These are phyloP conservation scores for Oryzias javanicus DNA, from an alignment of 2,113 vertebrate genomes.

Conservation along the genomic window DNA sequence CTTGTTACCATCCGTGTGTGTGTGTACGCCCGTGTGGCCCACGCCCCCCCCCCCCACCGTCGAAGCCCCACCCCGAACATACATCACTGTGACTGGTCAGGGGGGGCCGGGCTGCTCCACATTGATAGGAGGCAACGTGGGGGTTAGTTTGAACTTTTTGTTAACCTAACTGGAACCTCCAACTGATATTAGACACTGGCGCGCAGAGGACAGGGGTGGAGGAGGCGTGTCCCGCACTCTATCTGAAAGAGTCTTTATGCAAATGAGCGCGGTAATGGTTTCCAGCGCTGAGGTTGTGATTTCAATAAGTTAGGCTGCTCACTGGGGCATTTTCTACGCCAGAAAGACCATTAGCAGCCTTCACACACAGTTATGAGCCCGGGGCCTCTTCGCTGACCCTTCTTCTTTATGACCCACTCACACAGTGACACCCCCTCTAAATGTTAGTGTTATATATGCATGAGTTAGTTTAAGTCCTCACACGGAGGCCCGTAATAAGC, in stretches of 20 bases:
- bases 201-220: conserved; percentile 14
- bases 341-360: conserved; percentile 81
- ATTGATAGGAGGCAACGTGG: conserved; percentile 80
- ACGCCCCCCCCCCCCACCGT: conserved; percentile 21
- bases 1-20: conserved; percentile 80
- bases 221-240: conserved; percentile 42
- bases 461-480: conserved; percentile 53
- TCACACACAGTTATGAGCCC: conserved; percentile 37
- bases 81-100: conserved; percentile 47
- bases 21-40: conserved; percentile 43
- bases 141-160: conserved; percentile 60
- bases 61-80: conserved; percentile 34
- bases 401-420: conserved; percentile 29
- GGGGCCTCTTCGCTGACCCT: conserved; percentile 59
- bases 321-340: conserved; percentile 80
- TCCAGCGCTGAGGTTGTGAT: conserved; percentile 77
- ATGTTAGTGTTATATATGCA: conserved; percentile 63
- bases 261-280: conserved; percentile 88
- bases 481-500: conserved; percentile 47
- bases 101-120: conserved; percentile 17
- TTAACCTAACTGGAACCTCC: conserved; percentile 61
- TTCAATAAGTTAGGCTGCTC: conserved; percentile 85
- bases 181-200: conserved; percentile 63
- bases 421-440: conserved; percentile 35
- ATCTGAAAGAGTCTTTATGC: conserved; percentile 79